Evolutionary conservation across 1,140 invertebrate genomes (phyloP), one percentile per base, ranked within the genome.

Genomic region (Solenopsis invicta): DNA sequence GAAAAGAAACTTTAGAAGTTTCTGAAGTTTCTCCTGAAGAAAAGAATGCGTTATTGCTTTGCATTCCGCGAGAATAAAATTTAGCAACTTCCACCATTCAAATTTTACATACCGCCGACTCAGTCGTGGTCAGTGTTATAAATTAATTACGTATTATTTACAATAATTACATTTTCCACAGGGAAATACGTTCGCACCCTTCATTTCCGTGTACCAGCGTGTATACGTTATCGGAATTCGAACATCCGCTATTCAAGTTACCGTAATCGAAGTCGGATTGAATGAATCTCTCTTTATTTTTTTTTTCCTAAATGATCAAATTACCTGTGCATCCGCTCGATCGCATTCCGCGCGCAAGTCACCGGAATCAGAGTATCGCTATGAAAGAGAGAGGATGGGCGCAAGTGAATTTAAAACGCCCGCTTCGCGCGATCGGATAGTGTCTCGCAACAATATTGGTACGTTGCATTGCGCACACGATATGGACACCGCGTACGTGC

Each of bases 361-460:
- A 37, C 41, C n/a, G 29, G 80, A 37, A 84, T 84, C 80, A 21
- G 41, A 41, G n/a, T 67, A 18, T 69, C 50, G 37, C 52, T 82
- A 61, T 41, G 48, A 81, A 45, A 54, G 80, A 54, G 80, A 74
- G 41, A 48, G 18, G 18, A 59, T 41, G 2, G 41, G 18, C 16
- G 18, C 41, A 24, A 82, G 29, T 82, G 80, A 61, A 84, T 84
- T 74, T 74, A 84, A 84, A 84, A 84, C 18, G 2, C 48, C 4
- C 24, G n/a, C 16, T 54, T 34, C 54, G 80, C 24, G 66, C 78
- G 16, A 71, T 29, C n/a, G 16, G 21, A 45, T 81, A 71, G 71
- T 29, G 21, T 24, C 45, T 24, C n/a, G 6, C 66, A 24, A 29
- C 24, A 41, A 8, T 41, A 41, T 4, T 1, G 29, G 6, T 48